Base-by-base conservation (phyloP, 2,113 vertebrate genomes). In the Paracanthobrama guichenoti region DNA sequence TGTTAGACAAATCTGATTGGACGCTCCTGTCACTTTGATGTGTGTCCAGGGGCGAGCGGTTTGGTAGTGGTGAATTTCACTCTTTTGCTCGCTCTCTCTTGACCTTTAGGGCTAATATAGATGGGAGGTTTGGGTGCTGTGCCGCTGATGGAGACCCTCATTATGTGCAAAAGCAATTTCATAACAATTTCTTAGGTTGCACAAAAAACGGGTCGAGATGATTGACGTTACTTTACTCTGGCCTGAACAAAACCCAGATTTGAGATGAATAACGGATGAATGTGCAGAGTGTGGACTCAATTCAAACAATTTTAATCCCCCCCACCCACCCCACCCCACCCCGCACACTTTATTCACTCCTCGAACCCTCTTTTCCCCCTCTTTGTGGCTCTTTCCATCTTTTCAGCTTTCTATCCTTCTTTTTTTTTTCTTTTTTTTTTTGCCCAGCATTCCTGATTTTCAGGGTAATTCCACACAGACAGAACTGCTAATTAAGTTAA, bases 1-100 rank as follows among this genome's bases (percentile, higher is more conserved):
- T 95, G 94, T 94, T 95, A 95, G 94, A 95, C 94, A 95, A 95
- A 95, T 95, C 94, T 95, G 95, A 95, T 95, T 95, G 95, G 95
- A 95, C 94, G 92, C 94, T 93, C 93, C 91, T 94, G 93, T 93
- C 94, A 95, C 95, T 95, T 95, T 95, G 95, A 95, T 95, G 95
- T 94, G 92, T 89, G 91, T 94, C 93, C 95, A 95, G 93, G 90
- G 91, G 93, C 91, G 88, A 95, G 93, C 93, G 90, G 92, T 93
- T 92, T 91, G 90, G 92, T 94, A 93, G 94, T 93, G 92, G 93
- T 92, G 92, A 94, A 94, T 93, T 94, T 94, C 91, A 93, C 91
- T 94, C 91, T 79, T 48, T 78, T 7, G 2, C 44, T 18, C 26
- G 0, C 28, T 71, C 16, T 86, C 39, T 71, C 20, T 77, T 73